These are phyloP conservation scores for Vanessa tameamea DNA, from an alignment of 1,140 invertebrate species.

Conservation along the genomic window DNA sequence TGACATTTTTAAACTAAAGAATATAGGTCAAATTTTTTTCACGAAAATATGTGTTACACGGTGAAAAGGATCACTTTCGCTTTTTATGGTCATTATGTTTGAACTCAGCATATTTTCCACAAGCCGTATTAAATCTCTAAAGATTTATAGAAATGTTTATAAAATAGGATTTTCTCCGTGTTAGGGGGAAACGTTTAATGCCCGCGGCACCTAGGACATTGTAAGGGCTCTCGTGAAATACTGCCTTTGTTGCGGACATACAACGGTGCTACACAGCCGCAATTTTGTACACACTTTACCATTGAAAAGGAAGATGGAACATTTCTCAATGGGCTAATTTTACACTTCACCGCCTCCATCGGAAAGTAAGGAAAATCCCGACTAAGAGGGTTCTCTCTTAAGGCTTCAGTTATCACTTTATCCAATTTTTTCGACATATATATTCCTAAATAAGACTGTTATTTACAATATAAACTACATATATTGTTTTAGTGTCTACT, in stretches of 20 bases:
- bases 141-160: conserved; percentile 12
- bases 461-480: background rate
- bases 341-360: conserved; percentile 48
- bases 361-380: conserved; percentile 27
- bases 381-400: conserved; percentile 10
- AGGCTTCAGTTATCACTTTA: background rate
- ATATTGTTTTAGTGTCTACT: too few species aligned
- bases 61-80: background rate
- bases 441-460: background rate
- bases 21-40: background rate
- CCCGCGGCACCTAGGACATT: conserved; percentile 34
- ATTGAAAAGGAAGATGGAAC: conserved; percentile 42
- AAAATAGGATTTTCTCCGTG: conserved; percentile 27
- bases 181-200: conserved; percentile 37
- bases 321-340: conserved; percentile 58
- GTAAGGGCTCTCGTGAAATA: conserved; percentile 37
- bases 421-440: background rate
- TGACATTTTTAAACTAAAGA: background rate
- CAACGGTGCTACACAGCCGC: conserved; percentile 34
- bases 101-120: background rate
- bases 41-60: background rate
- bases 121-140: background rate
- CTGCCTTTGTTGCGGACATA: conserved; percentile 42
- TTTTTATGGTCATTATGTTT: conserved; percentile 1
- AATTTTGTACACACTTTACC: conserved; percentile 49